Percentiles rank a stretch among this genome's conserved stretches.
These are phyloP conservation scores for Menidia beryllina DNA, from an alignment of 2,113 vertebrate species.

Conservation along the genomic window DNA sequence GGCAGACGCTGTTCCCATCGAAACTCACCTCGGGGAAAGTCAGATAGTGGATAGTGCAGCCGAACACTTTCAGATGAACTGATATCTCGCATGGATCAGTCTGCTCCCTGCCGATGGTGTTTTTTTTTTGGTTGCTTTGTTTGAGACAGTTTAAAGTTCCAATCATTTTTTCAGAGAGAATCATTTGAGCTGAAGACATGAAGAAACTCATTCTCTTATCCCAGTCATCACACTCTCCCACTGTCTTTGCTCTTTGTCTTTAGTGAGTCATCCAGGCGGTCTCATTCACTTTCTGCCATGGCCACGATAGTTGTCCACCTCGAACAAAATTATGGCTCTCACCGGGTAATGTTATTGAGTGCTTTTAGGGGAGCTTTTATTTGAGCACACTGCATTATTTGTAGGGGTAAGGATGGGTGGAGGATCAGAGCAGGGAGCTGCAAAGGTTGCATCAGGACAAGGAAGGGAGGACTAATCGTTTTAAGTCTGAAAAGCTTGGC, in stretches of 20 bases:
- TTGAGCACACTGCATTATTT: conserved; percentile 29
- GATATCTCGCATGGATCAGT: background rate
- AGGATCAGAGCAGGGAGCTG: background rate
- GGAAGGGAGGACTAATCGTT: conserved; percentile 50
- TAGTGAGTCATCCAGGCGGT: conserved; percentile 60
- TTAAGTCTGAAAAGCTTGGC: conserved; percentile 51
- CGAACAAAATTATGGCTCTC: conserved; percentile 23
- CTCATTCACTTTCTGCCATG: conserved; percentile 31
- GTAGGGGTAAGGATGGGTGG: background rate
- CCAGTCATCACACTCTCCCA: conserved; percentile 1
- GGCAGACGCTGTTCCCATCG: conserved; percentile 10
- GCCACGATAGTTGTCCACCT: background rate
- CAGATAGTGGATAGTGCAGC: conserved; percentile 8
- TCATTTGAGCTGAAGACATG: background rate
- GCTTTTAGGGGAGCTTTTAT: conserved; percentile 16
- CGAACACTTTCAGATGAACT: background rate
- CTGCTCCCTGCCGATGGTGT: background rate
- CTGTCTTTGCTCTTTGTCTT: conserved; percentile 56
- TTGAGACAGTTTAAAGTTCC: background rate
- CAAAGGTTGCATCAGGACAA: conserved; percentile 25
- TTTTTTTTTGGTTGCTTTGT: background rate
- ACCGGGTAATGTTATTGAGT: background rate
- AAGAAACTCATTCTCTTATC: conserved; percentile 6
- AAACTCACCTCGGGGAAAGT: conserved; percentile 11
- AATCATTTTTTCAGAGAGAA: conserved; percentile 1